phyloP scores from a whole-genome alignment of 2,797 vertebrate genomes.

The Siniperca undulata region DNA sequence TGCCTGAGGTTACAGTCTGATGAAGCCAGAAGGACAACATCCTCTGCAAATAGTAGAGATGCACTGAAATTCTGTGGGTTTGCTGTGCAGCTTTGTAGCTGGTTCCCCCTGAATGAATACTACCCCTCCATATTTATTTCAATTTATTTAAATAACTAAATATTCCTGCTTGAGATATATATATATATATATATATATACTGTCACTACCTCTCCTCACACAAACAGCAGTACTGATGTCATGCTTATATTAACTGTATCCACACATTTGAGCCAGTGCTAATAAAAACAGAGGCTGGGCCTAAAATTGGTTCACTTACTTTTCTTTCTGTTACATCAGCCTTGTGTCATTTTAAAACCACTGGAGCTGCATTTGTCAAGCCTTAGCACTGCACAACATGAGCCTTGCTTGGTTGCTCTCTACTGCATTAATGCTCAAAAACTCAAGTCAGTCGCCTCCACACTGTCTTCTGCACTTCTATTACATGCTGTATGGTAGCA shows the following conservation, averaged over 20 bases:
- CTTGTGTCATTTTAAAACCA: constrained; percentile 36
- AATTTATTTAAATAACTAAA: constrained; percentile 20
- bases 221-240: not conserved
- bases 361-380: constrained; percentile 18
- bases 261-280: not conserved
- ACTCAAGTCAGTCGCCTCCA: not conserved
- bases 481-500: constrained; percentile 84
- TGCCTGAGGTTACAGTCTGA: constrained; percentile 23
- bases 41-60: constrained; percentile 28
- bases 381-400: not conserved
- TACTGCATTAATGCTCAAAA: constrained; percentile 32
- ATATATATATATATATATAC: not conserved
- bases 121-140: not conserved
- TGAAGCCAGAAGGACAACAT: constrained; percentile 27
- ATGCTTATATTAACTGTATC: constrained; percentile 12
- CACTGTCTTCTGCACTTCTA: constrained; percentile 79
- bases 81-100: constrained; percentile 8
- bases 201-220: not conserved
- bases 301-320: constrained; percentile 17
- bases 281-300: constrained; percentile 5
- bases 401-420: constrained; percentile 7
- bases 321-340: constrained; percentile 47
- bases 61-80: not conserved
- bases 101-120: not conserved
- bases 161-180: not conserved